Percentiles rank a stretch among this genome's conserved stretches.
Evolutionary conservation across 2,888 invertebrate genomes (phyloP).

Genomic region (Phengaris arion): DNA sequence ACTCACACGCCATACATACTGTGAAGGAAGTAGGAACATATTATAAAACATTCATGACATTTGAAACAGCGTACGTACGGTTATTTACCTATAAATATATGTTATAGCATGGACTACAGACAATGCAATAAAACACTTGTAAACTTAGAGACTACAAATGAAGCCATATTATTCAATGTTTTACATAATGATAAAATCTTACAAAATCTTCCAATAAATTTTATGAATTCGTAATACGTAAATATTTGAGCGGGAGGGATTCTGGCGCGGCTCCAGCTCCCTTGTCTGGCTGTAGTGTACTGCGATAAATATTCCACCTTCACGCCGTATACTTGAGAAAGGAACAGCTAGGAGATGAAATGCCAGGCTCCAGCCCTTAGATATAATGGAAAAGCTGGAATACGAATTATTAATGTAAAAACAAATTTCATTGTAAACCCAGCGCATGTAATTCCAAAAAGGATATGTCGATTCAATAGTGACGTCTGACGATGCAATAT

Average conservation of each 20-base stretch:
- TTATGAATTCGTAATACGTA: slow-evolving; percentile 30
- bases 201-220: slow-evolving; percentile 24
- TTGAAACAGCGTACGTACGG: no score
- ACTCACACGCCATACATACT: background rate
- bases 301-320: slow-evolving; percentile 36
- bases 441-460: no score
- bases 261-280: slow-evolving; percentile 35
- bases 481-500: no score
- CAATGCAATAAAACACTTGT: no score
- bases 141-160: background rate
- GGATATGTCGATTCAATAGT: no score
- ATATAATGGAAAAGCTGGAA: slow-evolving; percentile 8
- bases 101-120: no score
- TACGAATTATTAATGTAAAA: background rate
- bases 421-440: no score
- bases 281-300: slow-evolving; percentile 35
- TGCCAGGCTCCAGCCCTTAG: background rate
- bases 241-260: slow-evolving; percentile 34
- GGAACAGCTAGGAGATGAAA: slow-evolving; percentile 29
- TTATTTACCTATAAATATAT: no score
- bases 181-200: slow-evolving; percentile 20
- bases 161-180: background rate
- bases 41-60: no score
- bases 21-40: background rate
- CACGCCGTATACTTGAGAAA: slow-evolving; percentile 30